A percentile compares a stretch with the other conserved stretches of the same genome.
Conservation (phyloP, 2,113 vertebrate species). For the Cyphomyrus discorhynchus region DNA sequence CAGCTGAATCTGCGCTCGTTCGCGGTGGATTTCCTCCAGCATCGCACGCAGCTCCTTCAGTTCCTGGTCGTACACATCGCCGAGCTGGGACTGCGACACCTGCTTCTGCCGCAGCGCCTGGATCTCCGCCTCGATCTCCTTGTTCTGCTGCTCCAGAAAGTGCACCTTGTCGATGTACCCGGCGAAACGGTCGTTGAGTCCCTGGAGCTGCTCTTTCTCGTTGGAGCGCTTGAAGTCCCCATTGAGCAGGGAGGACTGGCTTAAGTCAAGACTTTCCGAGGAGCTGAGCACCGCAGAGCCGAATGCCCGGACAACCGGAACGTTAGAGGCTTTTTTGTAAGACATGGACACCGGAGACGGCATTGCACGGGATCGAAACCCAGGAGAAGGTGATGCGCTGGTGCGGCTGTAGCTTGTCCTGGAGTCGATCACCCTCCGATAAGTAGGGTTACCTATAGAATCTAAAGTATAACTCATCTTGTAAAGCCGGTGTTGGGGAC, state of each 20-base stretch:
- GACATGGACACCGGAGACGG: constrained; percentile 53
- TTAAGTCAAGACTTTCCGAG: constrained; percentile 69
- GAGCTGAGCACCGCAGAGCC: constrained; percentile 60
- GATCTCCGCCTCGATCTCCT: constrained; percentile 28
- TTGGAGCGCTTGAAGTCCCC: constrained; percentile 55
- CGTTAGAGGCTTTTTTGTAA: constrained; percentile 60
- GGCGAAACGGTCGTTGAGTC: constrained; percentile 39
- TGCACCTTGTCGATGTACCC: constrained; percentile 33
- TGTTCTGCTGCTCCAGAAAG: constrained; percentile 32
- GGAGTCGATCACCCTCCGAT: constrained; percentile 66
- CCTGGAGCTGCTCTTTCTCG: constrained; percentile 36
- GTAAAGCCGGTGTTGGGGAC: not conserved
- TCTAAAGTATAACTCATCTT: constrained; percentile 68
- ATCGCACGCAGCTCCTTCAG: constrained; percentile 16
- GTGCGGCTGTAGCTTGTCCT: constrained; percentile 62
- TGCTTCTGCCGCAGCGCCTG: constrained; percentile 28
- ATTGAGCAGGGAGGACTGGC: constrained; percentile 67
- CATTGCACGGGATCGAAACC: constrained; percentile 69
- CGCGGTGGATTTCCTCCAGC: constrained; percentile 10
- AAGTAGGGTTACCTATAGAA: constrained; percentile 62
- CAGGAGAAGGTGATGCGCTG: constrained; percentile 63
- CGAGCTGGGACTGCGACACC: constrained; percentile 12
- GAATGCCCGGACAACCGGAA: constrained; percentile 44
- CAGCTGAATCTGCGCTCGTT: constrained; percentile 20
- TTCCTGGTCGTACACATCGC: constrained; percentile 24